phyloP scores from a whole-genome alignment of 1,140 invertebrate species.

The Littorina saxatilis region DNA sequence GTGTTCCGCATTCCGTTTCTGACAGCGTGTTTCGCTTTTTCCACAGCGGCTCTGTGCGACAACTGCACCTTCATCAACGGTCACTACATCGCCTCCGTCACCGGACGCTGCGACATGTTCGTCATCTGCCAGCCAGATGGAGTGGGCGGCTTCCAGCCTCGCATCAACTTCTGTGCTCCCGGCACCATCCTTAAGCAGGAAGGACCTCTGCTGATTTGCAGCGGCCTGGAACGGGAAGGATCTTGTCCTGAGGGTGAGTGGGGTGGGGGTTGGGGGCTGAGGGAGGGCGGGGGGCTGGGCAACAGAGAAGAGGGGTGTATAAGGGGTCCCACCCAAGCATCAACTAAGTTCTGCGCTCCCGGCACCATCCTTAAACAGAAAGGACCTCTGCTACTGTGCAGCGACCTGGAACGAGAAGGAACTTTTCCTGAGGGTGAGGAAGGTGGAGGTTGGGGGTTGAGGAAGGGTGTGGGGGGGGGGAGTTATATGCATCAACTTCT shows the following conservation, averaged over 20 bases:
- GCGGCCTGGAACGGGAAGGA: neutral
- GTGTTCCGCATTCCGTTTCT: too few relatives aligned
- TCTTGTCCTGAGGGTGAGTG: neutral
- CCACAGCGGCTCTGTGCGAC: slow-evolving; percentile 33
- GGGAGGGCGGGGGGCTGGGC: too few relatives aligned
- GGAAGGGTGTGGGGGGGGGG: too few relatives aligned
- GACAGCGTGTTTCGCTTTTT: too few relatives aligned
- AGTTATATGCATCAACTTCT: slow-evolving; percentile 27
- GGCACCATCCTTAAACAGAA: slow-evolving; percentile 40
- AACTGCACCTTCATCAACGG: slow-evolving; percentile 38
- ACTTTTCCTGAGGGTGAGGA: neutral
- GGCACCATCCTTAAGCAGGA: slow-evolving; percentile 40
- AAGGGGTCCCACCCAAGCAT: too few relatives aligned
- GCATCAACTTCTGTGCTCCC: slow-evolving; percentile 34
- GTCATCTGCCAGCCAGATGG: slow-evolving; percentile 35
- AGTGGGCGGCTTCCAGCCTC: neutral
- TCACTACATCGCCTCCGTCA: slow-evolving; percentile 31
- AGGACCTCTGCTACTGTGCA: neutral
- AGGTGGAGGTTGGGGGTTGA: neutral
- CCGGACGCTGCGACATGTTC: slow-evolving; percentile 38
- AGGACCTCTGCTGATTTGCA: neutral
- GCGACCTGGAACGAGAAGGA: neutral
- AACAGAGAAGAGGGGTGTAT: too few relatives aligned
- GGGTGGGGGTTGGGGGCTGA: neutral
- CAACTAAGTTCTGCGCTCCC: slow-evolving; percentile 37